Conservation (phyloP, 2,888 invertebrate genomes). For the Temnothorax ravouxi region DNA sequence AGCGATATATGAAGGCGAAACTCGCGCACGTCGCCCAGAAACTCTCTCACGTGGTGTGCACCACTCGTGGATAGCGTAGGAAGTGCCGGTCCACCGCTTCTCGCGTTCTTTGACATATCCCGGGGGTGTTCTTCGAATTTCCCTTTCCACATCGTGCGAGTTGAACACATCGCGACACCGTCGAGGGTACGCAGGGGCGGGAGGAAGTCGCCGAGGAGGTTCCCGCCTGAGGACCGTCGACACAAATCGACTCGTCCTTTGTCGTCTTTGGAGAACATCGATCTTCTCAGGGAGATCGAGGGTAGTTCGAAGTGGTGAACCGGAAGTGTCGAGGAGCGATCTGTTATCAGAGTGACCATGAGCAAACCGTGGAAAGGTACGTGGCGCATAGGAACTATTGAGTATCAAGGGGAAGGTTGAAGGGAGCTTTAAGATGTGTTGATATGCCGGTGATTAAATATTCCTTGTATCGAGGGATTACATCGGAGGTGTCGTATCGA, state of each 20-base stretch:
- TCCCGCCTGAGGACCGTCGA: background rate
- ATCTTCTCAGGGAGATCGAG: background rate
- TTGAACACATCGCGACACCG: background rate
- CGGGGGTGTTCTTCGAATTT: background rate
- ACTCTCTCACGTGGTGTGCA: constrained; percentile 69
- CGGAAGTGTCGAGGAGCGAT: constrained; percentile 10
- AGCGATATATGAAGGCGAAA: constrained; percentile 85
- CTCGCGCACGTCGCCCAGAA: constrained; percentile 81
- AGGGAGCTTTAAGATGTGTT: background rate
- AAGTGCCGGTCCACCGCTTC: constrained; percentile 43
- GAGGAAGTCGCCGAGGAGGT: background rate
- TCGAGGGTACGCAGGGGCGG: background rate
- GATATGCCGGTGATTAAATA: background rate
- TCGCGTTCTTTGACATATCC: constrained; percentile 1
- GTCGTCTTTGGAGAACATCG: background rate
- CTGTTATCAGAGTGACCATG: constrained; percentile 72
- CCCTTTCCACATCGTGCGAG: background rate
- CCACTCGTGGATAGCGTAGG: constrained; percentile 52
- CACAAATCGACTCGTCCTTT: background rate
- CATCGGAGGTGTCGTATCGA: background rate
- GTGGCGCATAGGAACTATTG: constrained; percentile 56
- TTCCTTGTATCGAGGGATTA: background rate
- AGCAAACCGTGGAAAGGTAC: constrained; percentile 83
- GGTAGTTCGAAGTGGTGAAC: background rate
- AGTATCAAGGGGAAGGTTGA: background rate